Base-by-base conservation (phyloP, 2,113 vertebrate species). In the Leptocoma aspasia region DNA sequence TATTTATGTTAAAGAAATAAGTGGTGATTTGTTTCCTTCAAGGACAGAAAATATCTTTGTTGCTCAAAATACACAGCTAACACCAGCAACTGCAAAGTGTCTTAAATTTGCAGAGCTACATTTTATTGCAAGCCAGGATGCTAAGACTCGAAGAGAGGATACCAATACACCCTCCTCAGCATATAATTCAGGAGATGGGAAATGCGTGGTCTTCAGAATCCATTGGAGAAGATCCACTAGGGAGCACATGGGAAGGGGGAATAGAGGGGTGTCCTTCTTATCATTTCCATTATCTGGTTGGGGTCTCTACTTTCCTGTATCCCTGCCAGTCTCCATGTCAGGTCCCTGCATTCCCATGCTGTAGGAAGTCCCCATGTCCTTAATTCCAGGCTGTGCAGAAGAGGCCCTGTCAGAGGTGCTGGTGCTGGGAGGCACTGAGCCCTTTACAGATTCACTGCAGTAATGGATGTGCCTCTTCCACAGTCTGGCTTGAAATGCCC, bases 101-200 rank as follows among this genome's bases (percentile, higher is more conserved):
- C 61, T 85, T 87, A 41, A 76, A 57, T 79, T 72, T 91, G 19
- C 44, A 69, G 17, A 60, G 10, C 49, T 76, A 31, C 3, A 6
- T 79, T 82, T 90, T 77, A 47, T 23, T 61, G 37, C 37, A 60
- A 76, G 5, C 4, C 21, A 45, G 31, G 18, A 41, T 52, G 49
- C 8, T 44, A 50, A 78, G 30, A 20, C 7, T 71, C 19, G 4
- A 53, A 75, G 21, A 66, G 13, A 50, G 10, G 10, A 21, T 47
- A 50, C 5, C 21, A 42, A 8, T 59, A 39, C 35, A 78, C 9
- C 8, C 20, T 64, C 15, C 45, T 86, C 41, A 31, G 5, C 15
- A 9, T 28, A 4, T 84, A 49, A 44, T 7, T 22, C 0, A 1
- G 13, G 26, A 41, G 19, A 52, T 0, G 1, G 21, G 44, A 20